Evolutionary conservation across 2,797 vertebrate species (phyloP).

Genomic region (Aulostomus chinensis): DNA sequence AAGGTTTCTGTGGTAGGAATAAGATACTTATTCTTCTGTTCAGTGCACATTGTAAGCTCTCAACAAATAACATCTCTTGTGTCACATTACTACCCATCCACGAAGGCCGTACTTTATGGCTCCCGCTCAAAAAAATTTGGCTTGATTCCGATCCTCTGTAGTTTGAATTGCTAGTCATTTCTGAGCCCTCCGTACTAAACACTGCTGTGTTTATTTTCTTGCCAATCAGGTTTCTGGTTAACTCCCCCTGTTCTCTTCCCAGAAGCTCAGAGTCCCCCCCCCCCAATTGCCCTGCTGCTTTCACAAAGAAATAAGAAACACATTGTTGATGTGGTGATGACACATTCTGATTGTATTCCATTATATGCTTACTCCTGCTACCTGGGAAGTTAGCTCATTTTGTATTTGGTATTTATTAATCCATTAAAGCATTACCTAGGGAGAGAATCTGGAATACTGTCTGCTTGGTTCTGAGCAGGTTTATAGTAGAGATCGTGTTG

Average conservation of each 20-base stretch:
- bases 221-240: slow-evolving; percentile 25
- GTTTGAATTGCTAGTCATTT: slow-evolving; percentile 16
- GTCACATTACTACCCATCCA: too few species aligned
- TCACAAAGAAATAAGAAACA: slow-evolving; percentile 41
- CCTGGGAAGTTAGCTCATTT: slow-evolving; percentile 49
- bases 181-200: slow-evolving; percentile 3
- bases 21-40: too few species aligned
- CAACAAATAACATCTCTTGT: too few species aligned
- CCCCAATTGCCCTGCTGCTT: slow-evolving; percentile 18
- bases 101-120: too few species aligned
- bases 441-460: slow-evolving; percentile 40
- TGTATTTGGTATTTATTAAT: slow-evolving; percentile 66
- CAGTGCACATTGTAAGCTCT: too few species aligned
- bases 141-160: slow-evolving; percentile 6
- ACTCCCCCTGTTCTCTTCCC: slow-evolving; percentile 27
- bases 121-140: slow-evolving; percentile 14
- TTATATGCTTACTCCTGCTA: slow-evolving; percentile 41
- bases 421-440: slow-evolving; percentile 56
- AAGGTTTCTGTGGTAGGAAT: too few species aligned
- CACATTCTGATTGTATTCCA: slow-evolving; percentile 41
- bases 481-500: slow-evolving; percentile 24
- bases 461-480: slow-evolving; percentile 30
- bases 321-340: slow-evolving; percentile 36
- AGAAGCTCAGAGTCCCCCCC: slow-evolving; percentile 23
- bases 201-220: slow-evolving; percentile 28